These are phyloP conservation scores for Cephalotes varians DNA, from an alignment of 2,888 invertebrate genomes.

Conservation along the genomic window DNA sequence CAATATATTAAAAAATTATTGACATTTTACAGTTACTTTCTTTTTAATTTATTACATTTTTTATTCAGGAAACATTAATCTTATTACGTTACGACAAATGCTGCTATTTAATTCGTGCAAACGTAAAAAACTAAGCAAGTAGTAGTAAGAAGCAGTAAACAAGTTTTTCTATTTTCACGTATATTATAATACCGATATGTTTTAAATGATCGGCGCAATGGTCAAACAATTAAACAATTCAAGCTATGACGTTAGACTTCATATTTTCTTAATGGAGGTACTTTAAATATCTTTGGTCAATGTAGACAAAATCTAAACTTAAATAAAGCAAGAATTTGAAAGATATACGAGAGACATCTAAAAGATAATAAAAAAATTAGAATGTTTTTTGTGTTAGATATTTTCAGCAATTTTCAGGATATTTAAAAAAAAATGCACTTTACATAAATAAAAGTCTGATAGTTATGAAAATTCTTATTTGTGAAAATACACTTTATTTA, in stretches of 20 bases:
- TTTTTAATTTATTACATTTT: background rate
- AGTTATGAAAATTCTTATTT: background rate
- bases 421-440: background rate
- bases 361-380: background rate
- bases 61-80: background rate
- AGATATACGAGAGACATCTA: background rate
- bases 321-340: background rate
- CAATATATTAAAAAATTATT: background rate
- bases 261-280: background rate
- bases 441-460: background rate
- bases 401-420: background rate
- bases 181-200: background rate
- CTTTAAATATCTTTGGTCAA: conserved; percentile 2
- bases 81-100: background rate
- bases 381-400: background rate
- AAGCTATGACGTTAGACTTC: background rate
- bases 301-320: background rate
- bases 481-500: background rate
- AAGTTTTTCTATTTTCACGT: conserved; percentile 1
- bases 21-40: background rate
- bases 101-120: background rate
- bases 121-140: too few relatives aligned
- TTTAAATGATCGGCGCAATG: background rate
- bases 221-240: background rate
- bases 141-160: background rate